Base-by-base conservation (phyloP, 2,888 invertebrate genomes). In the Heteromyza rotundicornis region DNA sequence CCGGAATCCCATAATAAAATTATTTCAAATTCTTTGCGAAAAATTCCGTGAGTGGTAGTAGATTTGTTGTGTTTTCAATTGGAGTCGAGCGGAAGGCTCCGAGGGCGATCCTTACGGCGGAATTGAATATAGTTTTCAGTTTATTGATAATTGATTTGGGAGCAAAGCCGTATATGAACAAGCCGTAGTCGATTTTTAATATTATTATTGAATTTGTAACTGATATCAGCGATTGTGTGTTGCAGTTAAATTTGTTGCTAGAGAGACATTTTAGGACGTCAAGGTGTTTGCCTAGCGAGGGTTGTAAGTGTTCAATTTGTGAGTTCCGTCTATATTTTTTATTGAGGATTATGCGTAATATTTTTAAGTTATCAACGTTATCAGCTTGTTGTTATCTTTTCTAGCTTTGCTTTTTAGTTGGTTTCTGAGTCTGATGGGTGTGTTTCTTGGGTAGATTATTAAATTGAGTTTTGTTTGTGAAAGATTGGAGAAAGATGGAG, bases 311-410 rank as follows among this genome's bases (percentile, higher is more conserved):
- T 10, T 60, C 50, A 2, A 64, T 69, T 36, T 68, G 66, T 10
- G 53, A 49, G n/a, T 62, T 52, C 64, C 64, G 66, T 50, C 35
- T 64, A 35, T 68, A 63, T 62, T 55, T 69, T 35, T 64, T 60
- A 23, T 63, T 66, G n/a, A 69, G 62, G 12, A 57, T 50, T 12
- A 67, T 10, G 2, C 68, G 65, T n/a, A 69, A 58, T 23, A 67
- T 60, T 63, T 56, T 55, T 10, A 67, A 3, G 8, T 24, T 16
- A n/a, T 62, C 19, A n/a, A 56, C 59, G 20, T 57, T 61, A 32
- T 22, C 7, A n/a, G 69, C 35, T n/a, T n/a, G n/a, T n/a, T n/a
- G n/a, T n/a, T n/a, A n/a, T n/a, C n/a, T n/a, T n/a, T n/a, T n/a
- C n/a, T n/a, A n/a, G n/a, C n/a, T n/a, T n/a, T n/a, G n/a, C n/a